A percentile compares a stretch with the other conserved stretches of the same genome.
These are phyloP conservation scores for Lates japonicus DNA, from an alignment of 2,797 vertebrate genomes.

Conservation along the genomic window DNA sequence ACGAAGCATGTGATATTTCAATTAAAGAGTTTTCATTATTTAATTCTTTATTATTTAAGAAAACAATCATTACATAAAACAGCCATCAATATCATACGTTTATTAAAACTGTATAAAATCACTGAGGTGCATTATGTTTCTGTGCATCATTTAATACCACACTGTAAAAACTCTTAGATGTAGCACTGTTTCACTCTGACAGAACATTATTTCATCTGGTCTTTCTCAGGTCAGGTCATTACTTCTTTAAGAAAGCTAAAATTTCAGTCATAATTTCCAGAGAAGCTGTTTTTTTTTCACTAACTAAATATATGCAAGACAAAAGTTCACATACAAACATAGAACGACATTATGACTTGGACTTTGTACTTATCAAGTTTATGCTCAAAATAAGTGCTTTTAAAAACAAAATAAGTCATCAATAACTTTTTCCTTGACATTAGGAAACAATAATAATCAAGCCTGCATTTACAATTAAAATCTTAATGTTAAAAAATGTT, in stretches of 20 bases:
- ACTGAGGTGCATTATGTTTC: neutral
- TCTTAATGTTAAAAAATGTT: neutral
- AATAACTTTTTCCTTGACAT: neutral
- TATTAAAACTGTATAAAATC: conserved; percentile 32
- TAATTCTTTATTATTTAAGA: conserved; percentile 47
- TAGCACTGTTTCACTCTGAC: neutral
- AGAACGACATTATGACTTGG: neutral
- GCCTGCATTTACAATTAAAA: conserved; percentile 2
- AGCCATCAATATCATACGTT: neutral
- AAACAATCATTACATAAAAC: conserved; percentile 41
- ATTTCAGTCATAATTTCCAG: neutral
- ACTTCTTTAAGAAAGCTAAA: neutral
- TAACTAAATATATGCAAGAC: neutral
- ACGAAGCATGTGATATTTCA: neutral
- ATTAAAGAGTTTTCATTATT: neutral
- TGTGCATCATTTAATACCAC: conserved; percentile 15
- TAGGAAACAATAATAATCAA: neutral
- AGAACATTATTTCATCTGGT: neutral
- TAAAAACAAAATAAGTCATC: neutral
- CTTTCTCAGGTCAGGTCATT: neutral
- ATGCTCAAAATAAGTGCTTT: neutral
- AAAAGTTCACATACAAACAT: conserved; percentile 9
- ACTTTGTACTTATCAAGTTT: neutral
- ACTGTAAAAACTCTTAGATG: neutral
- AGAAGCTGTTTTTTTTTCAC: neutral